A percentile compares a stretch with the other conserved stretches of the same genome.
These are phyloP conservation scores for Carassius carassius DNA, from an alignment of 2,113 vertebrate species.

Conservation along the genomic window DNA sequence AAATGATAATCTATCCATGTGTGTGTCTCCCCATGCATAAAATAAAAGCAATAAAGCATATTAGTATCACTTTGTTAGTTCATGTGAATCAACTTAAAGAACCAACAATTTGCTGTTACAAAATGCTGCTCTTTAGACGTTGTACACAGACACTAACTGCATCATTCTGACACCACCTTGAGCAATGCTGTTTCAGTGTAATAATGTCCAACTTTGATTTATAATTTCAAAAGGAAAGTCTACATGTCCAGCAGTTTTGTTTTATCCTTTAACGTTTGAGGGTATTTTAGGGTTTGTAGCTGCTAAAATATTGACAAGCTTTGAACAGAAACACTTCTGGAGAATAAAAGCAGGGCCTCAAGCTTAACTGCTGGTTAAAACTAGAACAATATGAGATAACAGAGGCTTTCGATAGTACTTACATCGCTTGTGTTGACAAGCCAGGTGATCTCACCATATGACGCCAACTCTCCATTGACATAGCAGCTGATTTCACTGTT, in stretches of 20 bases:
- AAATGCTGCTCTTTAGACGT: not conserved
- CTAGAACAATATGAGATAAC: not conserved
- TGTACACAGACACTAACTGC: not conserved
- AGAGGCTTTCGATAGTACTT: constrained; percentile 68
- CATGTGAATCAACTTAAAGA: not conserved
- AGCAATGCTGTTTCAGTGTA: not conserved
- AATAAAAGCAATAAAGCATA: not conserved
- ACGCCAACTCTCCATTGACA: constrained; percentile 94
- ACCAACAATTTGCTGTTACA: not conserved
- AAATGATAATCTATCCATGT: not conserved
- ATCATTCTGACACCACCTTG: not conserved
- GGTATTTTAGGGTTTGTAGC: not conserved
- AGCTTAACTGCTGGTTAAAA: constrained; percentile 7
- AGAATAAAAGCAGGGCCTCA: not conserved
- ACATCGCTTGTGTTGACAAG: constrained; percentile 97
- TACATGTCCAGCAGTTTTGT: not conserved
- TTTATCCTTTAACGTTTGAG: not conserved
- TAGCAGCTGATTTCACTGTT: constrained; percentile 97
- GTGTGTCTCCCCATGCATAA: not conserved
- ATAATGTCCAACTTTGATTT: not conserved
- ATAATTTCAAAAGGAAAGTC: not conserved
- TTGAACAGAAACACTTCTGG: not conserved
- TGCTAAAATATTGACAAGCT: constrained; percentile 23
- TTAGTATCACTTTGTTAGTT: not conserved
- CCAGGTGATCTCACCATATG: constrained; percentile 96